Conservation (phyloP, 2,888 invertebrate species). For the Philereme vetulata region DNA sequence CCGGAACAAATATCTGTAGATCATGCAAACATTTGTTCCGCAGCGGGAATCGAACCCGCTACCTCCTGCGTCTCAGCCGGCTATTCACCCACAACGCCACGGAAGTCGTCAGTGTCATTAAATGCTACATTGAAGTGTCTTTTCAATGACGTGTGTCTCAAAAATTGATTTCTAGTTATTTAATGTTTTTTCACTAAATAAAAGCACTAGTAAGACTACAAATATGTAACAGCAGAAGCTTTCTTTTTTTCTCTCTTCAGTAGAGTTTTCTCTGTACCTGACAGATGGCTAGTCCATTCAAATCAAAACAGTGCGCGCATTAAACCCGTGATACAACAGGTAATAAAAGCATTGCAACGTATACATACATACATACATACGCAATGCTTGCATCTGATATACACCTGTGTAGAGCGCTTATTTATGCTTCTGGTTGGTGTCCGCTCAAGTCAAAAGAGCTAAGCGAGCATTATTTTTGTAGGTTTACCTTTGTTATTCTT, state of each 20-base stretch:
- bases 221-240: not conserved
- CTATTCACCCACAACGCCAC: too few species aligned
- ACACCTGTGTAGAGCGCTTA: conserved; percentile 66
- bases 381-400: conserved; percentile 59
- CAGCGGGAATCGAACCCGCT: too few species aligned
- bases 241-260: not conserved
- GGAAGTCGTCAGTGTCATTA: too few species aligned
- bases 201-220: too few species aligned
- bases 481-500: too few species aligned
- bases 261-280: conserved; percentile 2
- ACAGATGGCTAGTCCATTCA: conserved; percentile 22
- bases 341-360: conserved; percentile 32
- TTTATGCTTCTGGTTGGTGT: conserved; percentile 54
- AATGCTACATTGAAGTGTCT: too few species aligned
- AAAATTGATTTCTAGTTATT: too few species aligned
- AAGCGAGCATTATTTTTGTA: conserved; percentile 6
- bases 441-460: conserved; percentile 25
- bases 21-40: too few species aligned
- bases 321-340: conserved; percentile 20
- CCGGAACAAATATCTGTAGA: too few species aligned
- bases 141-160: too few species aligned
- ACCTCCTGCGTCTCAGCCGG: too few species aligned
- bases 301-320: conserved; percentile 23
- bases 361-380: conserved; percentile 45
- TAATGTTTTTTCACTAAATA: too few species aligned